A percentile compares a stretch with the other conserved stretches of the same genome.
phyloP scores from a whole-genome alignment of 2,113 vertebrate genomes.

The Mustela nigripes region DNA sequence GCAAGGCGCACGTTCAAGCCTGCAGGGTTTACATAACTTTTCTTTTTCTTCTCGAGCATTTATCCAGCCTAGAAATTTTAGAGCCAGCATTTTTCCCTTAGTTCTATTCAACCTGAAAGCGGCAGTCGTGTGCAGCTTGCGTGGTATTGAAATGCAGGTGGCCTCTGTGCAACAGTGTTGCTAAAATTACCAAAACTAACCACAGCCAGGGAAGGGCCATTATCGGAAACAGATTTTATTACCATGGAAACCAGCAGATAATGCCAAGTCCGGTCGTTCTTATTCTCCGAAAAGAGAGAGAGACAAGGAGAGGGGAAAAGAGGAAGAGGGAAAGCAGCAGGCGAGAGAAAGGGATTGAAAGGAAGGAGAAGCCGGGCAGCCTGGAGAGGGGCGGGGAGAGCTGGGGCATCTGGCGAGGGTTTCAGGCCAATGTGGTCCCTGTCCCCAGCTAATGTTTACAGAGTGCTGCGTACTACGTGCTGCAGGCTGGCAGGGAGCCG shows the following conservation, averaged over 20 bases:
- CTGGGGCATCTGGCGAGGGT: neutral
- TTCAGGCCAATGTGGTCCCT: neutral
- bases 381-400: neutral
- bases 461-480: accelerated
- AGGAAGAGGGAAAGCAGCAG: constrained; percentile 21
- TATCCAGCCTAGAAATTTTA: constrained; percentile 58
- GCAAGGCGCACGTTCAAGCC: neutral
- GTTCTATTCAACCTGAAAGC: constrained; percentile 78
- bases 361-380: neutral
- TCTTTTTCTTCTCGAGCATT: constrained; percentile 40
- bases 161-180: constrained; percentile 81
- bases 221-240: constrained; percentile 88
- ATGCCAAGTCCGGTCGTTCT: constrained; percentile 79
- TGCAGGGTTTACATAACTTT: constrained; percentile 56
- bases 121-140: constrained; percentile 62
- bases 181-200: constrained; percentile 86
- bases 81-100: constrained; percentile 75
- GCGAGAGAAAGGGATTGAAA: neutral
- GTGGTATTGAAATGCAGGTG: constrained; percentile 83
- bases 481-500: neutral
- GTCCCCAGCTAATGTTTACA: accelerated
- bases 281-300: constrained; percentile 60
- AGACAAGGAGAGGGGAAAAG: constrained; percentile 50
- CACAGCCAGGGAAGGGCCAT: constrained; percentile 83
- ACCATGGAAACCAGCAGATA: constrained; percentile 89